Percentiles rank a stretch among this genome's conserved stretches.
phyloP scores from a whole-genome alignment of 2,113 vertebrate genomes.

The Felis chaus region DNA sequence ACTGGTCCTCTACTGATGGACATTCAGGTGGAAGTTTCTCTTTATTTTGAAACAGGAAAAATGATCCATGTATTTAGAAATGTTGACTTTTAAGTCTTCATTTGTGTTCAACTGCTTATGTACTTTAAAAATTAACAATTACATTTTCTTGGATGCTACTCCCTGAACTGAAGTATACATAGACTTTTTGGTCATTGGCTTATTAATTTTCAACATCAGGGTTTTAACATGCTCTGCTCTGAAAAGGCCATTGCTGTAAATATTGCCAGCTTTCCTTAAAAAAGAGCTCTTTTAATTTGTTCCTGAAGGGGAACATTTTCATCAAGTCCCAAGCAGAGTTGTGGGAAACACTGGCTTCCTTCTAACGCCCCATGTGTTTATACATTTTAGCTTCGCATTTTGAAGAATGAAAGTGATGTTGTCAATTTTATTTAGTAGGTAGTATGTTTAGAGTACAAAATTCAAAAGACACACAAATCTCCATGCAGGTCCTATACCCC shows the following conservation, averaged over 20 bases:
- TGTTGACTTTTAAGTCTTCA: background rate
- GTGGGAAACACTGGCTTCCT: background rate
- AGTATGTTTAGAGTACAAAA: background rate
- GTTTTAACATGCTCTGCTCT: constrained; percentile 1
- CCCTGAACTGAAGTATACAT: background rate
- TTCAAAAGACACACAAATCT: background rate
- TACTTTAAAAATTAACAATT: constrained; percentile 22
- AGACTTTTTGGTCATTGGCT: background rate
- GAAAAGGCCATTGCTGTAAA: background rate
- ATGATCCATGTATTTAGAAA: background rate
- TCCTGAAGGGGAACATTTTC: background rate
- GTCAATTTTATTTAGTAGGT: background rate
- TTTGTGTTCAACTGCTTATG: background rate
- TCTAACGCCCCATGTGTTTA: background rate
- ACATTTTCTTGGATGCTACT: background rate
- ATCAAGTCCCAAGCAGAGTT: background rate
- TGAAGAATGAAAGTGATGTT: background rate
- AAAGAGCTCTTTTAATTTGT: background rate
- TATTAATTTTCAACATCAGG: background rate
- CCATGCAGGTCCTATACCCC: background rate
- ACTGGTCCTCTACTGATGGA: background rate
- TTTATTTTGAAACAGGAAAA: constrained; percentile 9
- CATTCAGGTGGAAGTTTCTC: background rate
- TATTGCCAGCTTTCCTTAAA: background rate
- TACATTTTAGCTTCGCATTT: background rate